Evolutionary conservation across 2,797 vertebrate genomes (phyloP).

Genomic region (Gymnopithys bicolor): DNA sequence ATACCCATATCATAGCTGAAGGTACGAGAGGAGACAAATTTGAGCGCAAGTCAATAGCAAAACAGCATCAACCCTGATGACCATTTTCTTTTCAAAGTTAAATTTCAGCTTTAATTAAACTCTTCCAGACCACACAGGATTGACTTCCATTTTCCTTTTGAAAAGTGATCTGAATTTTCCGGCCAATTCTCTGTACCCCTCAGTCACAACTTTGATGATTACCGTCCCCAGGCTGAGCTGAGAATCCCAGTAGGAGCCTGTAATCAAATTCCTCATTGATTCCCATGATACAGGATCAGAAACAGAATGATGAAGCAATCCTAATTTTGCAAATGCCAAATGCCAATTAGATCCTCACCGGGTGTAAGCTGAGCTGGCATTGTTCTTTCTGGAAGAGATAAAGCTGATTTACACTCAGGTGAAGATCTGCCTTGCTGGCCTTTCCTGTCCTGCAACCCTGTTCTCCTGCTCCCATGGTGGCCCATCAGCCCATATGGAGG

Average conservation of each 20-base stretch:
- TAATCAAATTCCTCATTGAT: slow-evolving; percentile 61
- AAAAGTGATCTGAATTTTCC: slow-evolving; percentile 45
- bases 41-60: neutral
- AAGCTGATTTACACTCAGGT: slow-evolving; percentile 9
- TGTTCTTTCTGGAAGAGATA: slow-evolving; percentile 33
- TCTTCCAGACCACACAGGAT: neutral
- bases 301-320: slow-evolving; percentile 48
- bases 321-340: slow-evolving; percentile 57
- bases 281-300: slow-evolving; percentile 41
- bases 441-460: neutral
- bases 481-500: neutral
- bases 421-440: neutral
- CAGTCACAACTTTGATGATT: slow-evolving; percentile 51
- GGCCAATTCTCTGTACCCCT: slow-evolving; percentile 35
- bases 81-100: slow-evolving; percentile 40
- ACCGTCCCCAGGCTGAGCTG: neutral
- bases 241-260: slow-evolving; percentile 37
- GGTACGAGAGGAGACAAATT: neutral
- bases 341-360: slow-evolving; percentile 40
- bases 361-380: slow-evolving; percentile 46
- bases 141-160: slow-evolving; percentile 56
- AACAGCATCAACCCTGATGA: neutral
- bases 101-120: slow-evolving; percentile 47
- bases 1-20: rapidly evolving
- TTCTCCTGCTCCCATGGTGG: neutral